Conservation (phyloP, 1,140 invertebrate genomes). For the Thalassaphorura encarpata region DNA sequence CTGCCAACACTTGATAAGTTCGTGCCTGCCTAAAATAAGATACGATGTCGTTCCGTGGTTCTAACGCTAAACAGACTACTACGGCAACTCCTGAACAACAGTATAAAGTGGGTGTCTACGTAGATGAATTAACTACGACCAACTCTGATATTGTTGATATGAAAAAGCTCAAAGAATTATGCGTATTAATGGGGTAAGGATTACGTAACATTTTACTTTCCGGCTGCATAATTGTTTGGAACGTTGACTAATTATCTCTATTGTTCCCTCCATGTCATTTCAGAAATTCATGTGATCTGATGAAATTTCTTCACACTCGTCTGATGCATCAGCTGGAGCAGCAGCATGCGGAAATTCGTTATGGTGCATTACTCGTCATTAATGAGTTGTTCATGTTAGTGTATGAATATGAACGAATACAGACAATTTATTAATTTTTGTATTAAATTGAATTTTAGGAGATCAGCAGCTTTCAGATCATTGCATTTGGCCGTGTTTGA, state of each 20-base stretch:
- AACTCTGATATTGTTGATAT: background rate
- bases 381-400: slow-evolving; percentile 42
- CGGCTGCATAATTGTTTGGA: no score
- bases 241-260: background rate
- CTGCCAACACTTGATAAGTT: no score
- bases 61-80: no score
- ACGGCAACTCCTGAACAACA: no score
- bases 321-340: slow-evolving; percentile 42
- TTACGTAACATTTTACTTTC: slow-evolving; percentile 1
- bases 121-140: background rate
- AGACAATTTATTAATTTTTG: background rate
- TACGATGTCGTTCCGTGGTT: no score
- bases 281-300: no score
- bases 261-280: background rate
- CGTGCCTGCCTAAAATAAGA: no score
- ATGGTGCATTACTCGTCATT: slow-evolving; percentile 43
- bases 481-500: slow-evolving; percentile 43
- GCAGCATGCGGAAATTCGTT: slow-evolving; percentile 47
- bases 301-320: no score
- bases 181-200: slow-evolving; percentile 37
- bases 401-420: background rate
- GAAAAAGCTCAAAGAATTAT: background rate
- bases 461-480: slow-evolving; percentile 46
- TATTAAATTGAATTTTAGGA: slow-evolving; percentile 23
- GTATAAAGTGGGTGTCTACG: no score